Percentiles rank a stretch among this genome's conserved stretches.
Conservation (phyloP, 2,797 vertebrate genomes). For the Epinephelus malabaricus region DNA sequence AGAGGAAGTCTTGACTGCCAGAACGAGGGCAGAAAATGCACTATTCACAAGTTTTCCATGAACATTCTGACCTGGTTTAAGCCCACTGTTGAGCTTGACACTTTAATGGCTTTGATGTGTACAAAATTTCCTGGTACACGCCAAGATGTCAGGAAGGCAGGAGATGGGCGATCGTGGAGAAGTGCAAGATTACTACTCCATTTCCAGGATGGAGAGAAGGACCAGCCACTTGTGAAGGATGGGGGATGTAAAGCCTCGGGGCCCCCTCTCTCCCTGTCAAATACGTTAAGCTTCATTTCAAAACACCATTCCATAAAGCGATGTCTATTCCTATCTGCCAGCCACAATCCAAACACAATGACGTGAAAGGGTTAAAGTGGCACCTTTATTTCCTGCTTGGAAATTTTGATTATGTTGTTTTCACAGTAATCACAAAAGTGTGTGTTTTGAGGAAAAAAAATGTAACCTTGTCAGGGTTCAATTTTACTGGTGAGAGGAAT, state of each 20-base stretch:
- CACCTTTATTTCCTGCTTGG: slow-evolving; percentile 20
- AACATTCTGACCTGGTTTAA: slow-evolving; percentile 68
- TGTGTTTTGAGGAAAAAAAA: slow-evolving; percentile 8
- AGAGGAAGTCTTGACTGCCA: slow-evolving; percentile 52
- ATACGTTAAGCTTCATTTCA: slow-evolving; percentile 43
- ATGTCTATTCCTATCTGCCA: slow-evolving; percentile 23
- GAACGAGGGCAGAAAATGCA: slow-evolving; percentile 69
- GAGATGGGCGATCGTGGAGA: slow-evolving; percentile 23
- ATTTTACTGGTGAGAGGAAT: slow-evolving; percentile 24
- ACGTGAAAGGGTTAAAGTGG: slow-evolving; percentile 5
- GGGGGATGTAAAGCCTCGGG: slow-evolving; percentile 36
- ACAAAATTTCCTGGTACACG: slow-evolving; percentile 59
- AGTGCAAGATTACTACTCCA: slow-evolving; percentile 34
- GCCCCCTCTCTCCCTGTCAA: slow-evolving; percentile 27
- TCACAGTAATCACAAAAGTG: slow-evolving; percentile 35
- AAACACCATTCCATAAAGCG: slow-evolving; percentile 18
- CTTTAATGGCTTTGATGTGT: slow-evolving; percentile 82
- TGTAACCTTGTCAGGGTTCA: slow-evolving; percentile 29
- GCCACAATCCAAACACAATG: slow-evolving; percentile 18
- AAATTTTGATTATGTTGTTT: slow-evolving; percentile 36
- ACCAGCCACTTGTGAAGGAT: slow-evolving; percentile 22
- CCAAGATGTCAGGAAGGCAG: slow-evolving; percentile 49
- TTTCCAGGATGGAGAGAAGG: slow-evolving; percentile 44
- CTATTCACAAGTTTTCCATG: slow-evolving; percentile 55
- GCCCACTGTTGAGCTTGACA: slow-evolving; percentile 65